These are phyloP conservation scores for Dryocosmus kuriphilus DNA, from an alignment of 2,888 invertebrate species.

Conservation along the genomic window DNA sequence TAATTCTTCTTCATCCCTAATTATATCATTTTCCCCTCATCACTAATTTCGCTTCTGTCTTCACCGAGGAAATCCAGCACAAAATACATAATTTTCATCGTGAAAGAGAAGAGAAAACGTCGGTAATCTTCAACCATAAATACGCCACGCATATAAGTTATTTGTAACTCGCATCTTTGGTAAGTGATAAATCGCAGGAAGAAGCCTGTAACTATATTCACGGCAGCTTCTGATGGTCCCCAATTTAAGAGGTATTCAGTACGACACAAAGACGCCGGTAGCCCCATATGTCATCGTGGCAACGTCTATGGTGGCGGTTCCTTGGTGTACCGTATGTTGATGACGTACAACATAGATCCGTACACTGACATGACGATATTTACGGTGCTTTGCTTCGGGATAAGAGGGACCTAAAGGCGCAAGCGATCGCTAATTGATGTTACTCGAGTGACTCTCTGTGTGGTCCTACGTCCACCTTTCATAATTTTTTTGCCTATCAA, in stretches of 20 bases:
- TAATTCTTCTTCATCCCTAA: slow-evolving; percentile 14
- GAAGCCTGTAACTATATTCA: slow-evolving; percentile 55
- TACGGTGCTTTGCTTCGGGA: slow-evolving; percentile 50
- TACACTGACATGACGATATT: slow-evolving; percentile 49
- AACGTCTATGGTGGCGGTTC: slow-evolving; percentile 55
- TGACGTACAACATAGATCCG: slow-evolving; percentile 43
- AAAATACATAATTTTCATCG: neutral
- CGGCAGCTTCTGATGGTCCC: slow-evolving; percentile 66
- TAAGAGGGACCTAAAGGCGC: slow-evolving; percentile 57
- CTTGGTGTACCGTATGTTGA: slow-evolving; percentile 45
- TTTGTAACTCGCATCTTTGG: slow-evolving; percentile 29
- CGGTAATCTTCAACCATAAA: slow-evolving; percentile 37
- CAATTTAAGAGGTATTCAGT: slow-evolving; percentile 75
- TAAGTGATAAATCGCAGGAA: slow-evolving; percentile 47
- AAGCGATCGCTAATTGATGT: slow-evolving; percentile 68
- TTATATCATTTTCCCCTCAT: slow-evolving; percentile 21
- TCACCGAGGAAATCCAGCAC: slow-evolving; percentile 6
- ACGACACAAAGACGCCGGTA: slow-evolving; percentile 71
- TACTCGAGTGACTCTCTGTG: slow-evolving; percentile 52
- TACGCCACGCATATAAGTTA: slow-evolving; percentile 33
- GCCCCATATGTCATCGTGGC: slow-evolving; percentile 74
- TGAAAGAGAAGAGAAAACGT: slow-evolving; percentile 24
- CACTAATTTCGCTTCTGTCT: slow-evolving; percentile 31
- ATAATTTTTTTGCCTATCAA: neutral
- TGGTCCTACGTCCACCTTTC: slow-evolving; percentile 47